Percentiles rank a stretch among this genome's conserved stretches.
phyloP scores from a whole-genome alignment of 2,113 vertebrate species.

The Panthera leo region DNA sequence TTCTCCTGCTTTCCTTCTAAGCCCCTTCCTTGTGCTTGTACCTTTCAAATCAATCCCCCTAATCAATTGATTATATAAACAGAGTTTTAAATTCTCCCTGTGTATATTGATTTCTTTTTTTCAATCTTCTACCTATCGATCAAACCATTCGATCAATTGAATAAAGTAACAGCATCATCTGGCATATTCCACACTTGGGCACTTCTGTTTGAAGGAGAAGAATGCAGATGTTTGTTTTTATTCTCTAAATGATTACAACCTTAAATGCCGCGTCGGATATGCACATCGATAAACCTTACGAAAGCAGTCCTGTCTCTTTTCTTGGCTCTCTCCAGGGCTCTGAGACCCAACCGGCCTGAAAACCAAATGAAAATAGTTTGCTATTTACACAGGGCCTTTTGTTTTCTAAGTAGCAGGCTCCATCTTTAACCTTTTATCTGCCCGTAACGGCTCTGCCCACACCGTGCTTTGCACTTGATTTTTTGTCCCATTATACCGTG shows the following conservation, averaged over 20 bases:
- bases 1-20: background rate
- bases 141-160: background rate
- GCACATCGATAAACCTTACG: background rate
- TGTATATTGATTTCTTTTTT: slow-evolving; percentile 59
- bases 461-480: fast-evolving
- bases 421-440: background rate
- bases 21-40: background rate
- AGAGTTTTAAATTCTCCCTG: slow-evolving; percentile 53
- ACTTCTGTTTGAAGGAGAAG: background rate
- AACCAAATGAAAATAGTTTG: background rate
- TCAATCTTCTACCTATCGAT: slow-evolving; percentile 48
- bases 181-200: background rate
- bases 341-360: background rate
- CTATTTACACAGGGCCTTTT: background rate
- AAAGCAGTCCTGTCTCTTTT: background rate
- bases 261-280: background rate
- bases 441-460: fast-evolving
- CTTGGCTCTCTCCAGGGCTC: background rate
- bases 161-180: background rate
- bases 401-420: background rate
- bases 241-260: background rate
- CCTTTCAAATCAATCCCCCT: slow-evolving; percentile 38
- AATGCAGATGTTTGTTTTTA: background rate
- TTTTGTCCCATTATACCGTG: background rate
- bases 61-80: slow-evolving; percentile 67